phyloP scores from a whole-genome alignment of 2,888 invertebrate species.

The Limnephilus auricula region DNA sequence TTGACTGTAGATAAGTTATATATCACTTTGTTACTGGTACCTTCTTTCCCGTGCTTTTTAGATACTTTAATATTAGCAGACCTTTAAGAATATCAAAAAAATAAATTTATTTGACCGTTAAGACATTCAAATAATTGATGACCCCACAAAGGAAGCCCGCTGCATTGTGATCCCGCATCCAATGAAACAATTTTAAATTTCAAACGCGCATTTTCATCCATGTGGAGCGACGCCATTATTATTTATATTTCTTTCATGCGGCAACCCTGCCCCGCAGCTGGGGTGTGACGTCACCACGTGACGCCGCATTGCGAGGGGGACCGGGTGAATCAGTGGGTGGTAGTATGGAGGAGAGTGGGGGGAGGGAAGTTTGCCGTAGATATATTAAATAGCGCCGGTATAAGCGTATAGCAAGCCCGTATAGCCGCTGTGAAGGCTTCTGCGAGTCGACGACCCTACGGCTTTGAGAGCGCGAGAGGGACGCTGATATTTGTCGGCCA shows the following conservation, averaged over 20 bases:
- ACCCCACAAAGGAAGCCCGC: background rate
- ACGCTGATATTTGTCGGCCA: background rate
- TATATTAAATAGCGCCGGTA: background rate
- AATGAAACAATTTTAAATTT: slow-evolving; percentile 29
- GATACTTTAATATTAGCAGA: too few species aligned
- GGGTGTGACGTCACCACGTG: slow-evolving; percentile 58
- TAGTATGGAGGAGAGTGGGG: background rate
- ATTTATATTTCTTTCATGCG: slow-evolving; percentile 56
- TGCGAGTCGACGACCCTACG: slow-evolving; percentile 36
- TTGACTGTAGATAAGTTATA: too few species aligned
- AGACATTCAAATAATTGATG: too few species aligned
- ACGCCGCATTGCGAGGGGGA: slow-evolving; percentile 56
- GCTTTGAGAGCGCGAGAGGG: slow-evolving; percentile 14
- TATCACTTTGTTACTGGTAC: too few species aligned
- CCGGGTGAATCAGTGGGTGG: slow-evolving; percentile 27
- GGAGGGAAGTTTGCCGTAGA: background rate
- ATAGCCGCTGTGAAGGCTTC: slow-evolving; percentile 4
- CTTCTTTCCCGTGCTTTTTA: too few species aligned
- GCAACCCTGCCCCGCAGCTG: slow-evolving; percentile 59
- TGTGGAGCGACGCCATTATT: slow-evolving; percentile 44
- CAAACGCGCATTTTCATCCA: background rate
- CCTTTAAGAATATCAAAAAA: too few species aligned
- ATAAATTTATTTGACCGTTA: too few species aligned
- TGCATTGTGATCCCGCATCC: slow-evolving; percentile 15
- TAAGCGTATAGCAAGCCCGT: background rate